Percentiles rank a stretch among this genome's conserved stretches.
phyloP scores from a whole-genome alignment of 2,113 vertebrate species.

The Sebastes fasciatus region DNA sequence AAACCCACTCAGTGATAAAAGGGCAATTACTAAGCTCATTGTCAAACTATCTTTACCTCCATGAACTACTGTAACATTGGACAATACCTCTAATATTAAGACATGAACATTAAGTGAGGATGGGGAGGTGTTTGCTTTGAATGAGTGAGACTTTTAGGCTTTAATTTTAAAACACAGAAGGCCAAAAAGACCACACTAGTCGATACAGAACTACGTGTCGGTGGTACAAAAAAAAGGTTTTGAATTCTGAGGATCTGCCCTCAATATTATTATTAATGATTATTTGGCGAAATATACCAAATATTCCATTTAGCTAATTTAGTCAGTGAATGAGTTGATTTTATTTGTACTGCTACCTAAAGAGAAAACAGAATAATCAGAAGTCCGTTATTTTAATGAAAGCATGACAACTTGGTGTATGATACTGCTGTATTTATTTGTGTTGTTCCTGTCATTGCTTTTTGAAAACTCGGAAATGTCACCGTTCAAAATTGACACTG shows the following conservation, averaged over 20 bases:
- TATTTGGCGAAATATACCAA: slow-evolving; percentile 59
- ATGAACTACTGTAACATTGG: slow-evolving; percentile 37
- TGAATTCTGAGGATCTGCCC: slow-evolving; percentile 31
- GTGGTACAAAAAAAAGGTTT: slow-evolving; percentile 51
- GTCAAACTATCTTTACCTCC: slow-evolving; percentile 36
- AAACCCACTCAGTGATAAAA: slow-evolving; percentile 48
- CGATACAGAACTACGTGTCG: slow-evolving; percentile 42
- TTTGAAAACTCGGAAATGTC: slow-evolving; percentile 79
- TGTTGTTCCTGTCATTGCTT: slow-evolving; percentile 84
- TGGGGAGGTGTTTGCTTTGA: slow-evolving; percentile 45
- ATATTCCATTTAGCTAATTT: slow-evolving; percentile 48
- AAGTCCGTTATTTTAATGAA: slow-evolving; percentile 79
- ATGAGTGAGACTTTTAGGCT: slow-evolving; percentile 57
- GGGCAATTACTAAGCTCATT: slow-evolving; percentile 12
- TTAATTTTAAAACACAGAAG: slow-evolving; percentile 23
- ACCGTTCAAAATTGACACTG: slow-evolving; percentile 78
- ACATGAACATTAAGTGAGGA: slow-evolving; percentile 25
- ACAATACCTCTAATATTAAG: slow-evolving; percentile 22
- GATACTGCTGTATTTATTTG: slow-evolving; percentile 84
- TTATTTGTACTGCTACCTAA: slow-evolving; percentile 71
- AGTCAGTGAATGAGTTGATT: slow-evolving; percentile 57
- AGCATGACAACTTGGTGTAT: slow-evolving; percentile 86
- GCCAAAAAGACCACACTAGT: slow-evolving; percentile 38
- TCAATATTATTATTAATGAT: slow-evolving; percentile 13
- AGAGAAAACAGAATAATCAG: slow-evolving; percentile 70